These are phyloP conservation scores for Onychostoma macrolepis DNA, from an alignment of 2,113 vertebrate species.

Conservation along the genomic window DNA sequence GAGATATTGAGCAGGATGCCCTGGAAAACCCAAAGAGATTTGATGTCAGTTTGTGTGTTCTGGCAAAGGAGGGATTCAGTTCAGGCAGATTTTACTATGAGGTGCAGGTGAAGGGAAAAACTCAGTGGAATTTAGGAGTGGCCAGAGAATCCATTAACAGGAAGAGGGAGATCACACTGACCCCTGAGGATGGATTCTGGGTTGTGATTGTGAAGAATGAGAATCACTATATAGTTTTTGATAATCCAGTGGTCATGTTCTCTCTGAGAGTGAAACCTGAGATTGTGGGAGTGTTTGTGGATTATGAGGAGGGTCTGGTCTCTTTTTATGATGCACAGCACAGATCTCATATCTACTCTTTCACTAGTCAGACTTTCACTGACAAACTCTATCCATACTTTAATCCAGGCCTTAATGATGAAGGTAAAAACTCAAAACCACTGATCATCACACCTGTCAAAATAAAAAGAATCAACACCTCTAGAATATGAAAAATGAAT, in stretches of 20 bases:
- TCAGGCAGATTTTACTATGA: too few relatives aligned
- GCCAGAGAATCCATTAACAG: conserved; percentile 10
- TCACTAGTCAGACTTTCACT: conserved; percentile 3
- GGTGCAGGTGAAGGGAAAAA: neutral
- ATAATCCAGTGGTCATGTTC: fast-evolving
- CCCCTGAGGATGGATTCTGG: neutral
- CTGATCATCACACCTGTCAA: neutral
- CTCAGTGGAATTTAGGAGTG: neutral
- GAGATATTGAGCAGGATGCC: neutral
- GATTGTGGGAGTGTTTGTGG: conserved; percentile 29
- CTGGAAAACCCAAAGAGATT: neutral
- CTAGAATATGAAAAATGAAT: neutral
- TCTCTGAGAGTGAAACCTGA: neutral
- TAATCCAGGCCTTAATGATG: fast-evolving
- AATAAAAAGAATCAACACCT: neutral
- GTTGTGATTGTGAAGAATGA: neutral
- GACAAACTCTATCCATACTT: neutral
- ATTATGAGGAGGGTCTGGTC: conserved; percentile 16
- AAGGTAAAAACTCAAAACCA: neutral
- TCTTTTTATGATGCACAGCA: neutral
- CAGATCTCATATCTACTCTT: neutral
- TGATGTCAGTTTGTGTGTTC: neutral
- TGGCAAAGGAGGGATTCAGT: neutral
- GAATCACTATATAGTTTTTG: fast-evolving
- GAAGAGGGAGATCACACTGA: neutral